phyloP scores from a whole-genome alignment of 2,888 invertebrate species.

The Eulithis testata region DNA sequence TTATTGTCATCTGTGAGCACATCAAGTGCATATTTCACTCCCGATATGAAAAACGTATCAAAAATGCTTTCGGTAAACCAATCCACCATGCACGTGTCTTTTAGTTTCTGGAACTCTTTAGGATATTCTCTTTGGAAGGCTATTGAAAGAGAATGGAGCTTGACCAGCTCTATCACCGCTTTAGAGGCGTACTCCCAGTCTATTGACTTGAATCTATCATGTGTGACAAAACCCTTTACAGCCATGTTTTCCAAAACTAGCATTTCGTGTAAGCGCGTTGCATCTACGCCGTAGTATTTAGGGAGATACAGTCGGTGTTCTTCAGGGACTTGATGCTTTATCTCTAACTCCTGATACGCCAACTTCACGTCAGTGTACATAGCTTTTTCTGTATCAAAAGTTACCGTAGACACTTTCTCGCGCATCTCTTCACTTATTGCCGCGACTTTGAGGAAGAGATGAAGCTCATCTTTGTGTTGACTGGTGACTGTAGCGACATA shows the following conservation, averaged over 20 bases:
- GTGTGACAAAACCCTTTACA: conserved; percentile 46
- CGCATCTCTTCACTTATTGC: conserved; percentile 11
- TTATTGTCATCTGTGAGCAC: conserved; percentile 48
- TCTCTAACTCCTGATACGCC: conserved; percentile 33
- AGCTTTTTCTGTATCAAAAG: conserved; percentile 11
- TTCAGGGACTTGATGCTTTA: conserved; percentile 24
- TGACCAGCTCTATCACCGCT: conserved; percentile 50
- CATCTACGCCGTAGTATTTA: conserved; percentile 45
- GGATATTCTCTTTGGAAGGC: conserved; percentile 53
- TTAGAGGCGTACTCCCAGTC: conserved; percentile 51
- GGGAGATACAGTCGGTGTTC: conserved; percentile 44
- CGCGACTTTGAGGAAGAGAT: conserved; percentile 21
- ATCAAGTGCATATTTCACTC: conserved; percentile 31
- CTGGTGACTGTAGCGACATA: conserved; percentile 18
- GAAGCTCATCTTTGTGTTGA: conserved; percentile 4
- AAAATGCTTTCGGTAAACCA: conserved; percentile 7
- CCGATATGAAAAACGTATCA: not conserved
- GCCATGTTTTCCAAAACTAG: conserved; percentile 55
- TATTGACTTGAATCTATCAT: conserved; percentile 51
- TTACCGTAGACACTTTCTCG: not conserved
- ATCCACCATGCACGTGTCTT: not conserved
- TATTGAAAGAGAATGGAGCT: conserved; percentile 60
- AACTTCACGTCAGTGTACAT: conserved; percentile 31
- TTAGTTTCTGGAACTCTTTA: conserved; percentile 42
- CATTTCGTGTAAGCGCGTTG: conserved; percentile 45